Evolutionary conservation across 2,888 invertebrate species (phyloP), one percentile per base, ranked within the genome.

Genomic region (Leptopterna dolabrata): DNA sequence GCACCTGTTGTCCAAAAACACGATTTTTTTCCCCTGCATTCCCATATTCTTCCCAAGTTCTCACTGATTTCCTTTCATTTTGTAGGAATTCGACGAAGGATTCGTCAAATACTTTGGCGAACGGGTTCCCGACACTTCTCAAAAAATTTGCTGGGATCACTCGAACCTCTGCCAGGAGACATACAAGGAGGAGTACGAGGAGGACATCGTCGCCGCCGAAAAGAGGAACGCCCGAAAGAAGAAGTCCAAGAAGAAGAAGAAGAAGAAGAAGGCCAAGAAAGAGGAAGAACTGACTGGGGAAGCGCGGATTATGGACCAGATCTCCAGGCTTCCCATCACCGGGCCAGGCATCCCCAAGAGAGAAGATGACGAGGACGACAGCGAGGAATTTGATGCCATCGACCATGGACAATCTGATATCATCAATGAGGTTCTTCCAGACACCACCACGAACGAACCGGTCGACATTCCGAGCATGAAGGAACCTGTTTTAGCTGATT

Each of bases 181-280:
- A 0, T 81, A 81, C 41, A 29, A 36, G 27, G 81, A 51, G n/a
- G 81, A 81, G 47, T 81, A 81, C 55, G 81, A 81, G 29, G 81
- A 81, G 47, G 81, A 81, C 41, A 81, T 81, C 11, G 81, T 81
- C n/a, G 81, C 81, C 6, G 81, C 81, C 16, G 81, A 81, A 13
- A 81, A 24, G 41, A 51, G 24, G 30, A 29, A 14, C 13, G 63
- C 51, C 19, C 24, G 51, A 29, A 81, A 51, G 29, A 78, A 43
- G 16, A 43, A 45, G 45, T 45, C 43, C 45, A 45, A 43, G 27
- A 24, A 4, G 7, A 78, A 45, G 27, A 45, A 43, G 27, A 45
- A 45, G 43, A 78, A 78, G 78, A 41, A 43, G 36, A 70, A 29
- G 24, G 14, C 3, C 27, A 36, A 19, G 36, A 11, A 30, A 11